Evolutionary conservation across 2,113 vertebrate genomes (phyloP).

Genomic region (Oncorhynchus mykiss): DNA sequence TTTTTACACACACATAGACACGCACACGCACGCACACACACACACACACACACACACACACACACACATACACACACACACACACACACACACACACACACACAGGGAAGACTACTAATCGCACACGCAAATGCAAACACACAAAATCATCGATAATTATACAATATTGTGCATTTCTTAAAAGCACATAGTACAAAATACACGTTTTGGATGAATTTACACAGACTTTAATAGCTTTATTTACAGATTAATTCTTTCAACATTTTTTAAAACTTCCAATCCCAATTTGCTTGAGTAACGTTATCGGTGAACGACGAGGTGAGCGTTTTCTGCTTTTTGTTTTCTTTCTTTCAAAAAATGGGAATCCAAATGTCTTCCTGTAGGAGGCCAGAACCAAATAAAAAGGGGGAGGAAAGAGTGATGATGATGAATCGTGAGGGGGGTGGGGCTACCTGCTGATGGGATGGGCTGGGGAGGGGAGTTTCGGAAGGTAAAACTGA

Average conservation of each 20-base stretch:
- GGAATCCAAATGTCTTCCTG: constrained; percentile 87
- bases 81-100: not conserved
- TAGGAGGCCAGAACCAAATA: constrained; percentile 61
- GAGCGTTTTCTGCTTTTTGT: constrained; percentile 54
- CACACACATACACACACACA: constrained; percentile 18
- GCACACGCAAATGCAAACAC: constrained; percentile 13
- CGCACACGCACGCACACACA: constrained; percentile 10
- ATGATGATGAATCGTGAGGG: constrained; percentile 4
- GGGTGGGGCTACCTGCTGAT: constrained; percentile 3
- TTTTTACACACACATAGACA: constrained; percentile 18
- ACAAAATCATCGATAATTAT: not conserved
- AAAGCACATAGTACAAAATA: not conserved
- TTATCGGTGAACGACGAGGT: constrained; percentile 76
- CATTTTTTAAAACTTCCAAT: constrained; percentile 68
- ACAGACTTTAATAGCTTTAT: constrained; percentile 99
- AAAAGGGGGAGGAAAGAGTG: constrained; percentile 45
- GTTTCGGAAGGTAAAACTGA: constrained; percentile 17
- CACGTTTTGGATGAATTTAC: constrained; percentile 85
- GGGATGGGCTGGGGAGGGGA: constrained; percentile 1
- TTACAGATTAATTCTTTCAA: constrained; percentile 86
- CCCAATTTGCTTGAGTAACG: constrained; percentile 81
- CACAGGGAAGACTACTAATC: not conserved
- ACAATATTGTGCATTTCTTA: not conserved
- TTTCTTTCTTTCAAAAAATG: constrained; percentile 61
- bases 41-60: not conserved